Base-by-base conservation (phyloP, 2,797 vertebrate genomes). In the Kryptolebias ocellatus region DNA sequence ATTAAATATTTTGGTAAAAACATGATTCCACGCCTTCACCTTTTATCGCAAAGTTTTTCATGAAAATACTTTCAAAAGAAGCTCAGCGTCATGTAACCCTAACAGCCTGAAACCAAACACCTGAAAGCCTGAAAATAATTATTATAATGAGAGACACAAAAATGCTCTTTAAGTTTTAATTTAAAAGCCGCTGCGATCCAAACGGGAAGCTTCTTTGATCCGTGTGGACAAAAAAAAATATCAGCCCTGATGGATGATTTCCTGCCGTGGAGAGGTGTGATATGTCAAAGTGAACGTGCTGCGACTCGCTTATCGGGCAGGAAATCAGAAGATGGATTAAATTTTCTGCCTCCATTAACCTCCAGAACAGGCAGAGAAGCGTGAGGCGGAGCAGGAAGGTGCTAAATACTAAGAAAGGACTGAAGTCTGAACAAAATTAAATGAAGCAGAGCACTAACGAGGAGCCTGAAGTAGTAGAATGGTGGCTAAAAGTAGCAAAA, bases 261-360 rank as follows among this genome's bases (percentile, higher is more conserved):
- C 11, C 44, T 42, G 10, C 24, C 57, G 31, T 49, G 7, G 60
- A 29, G 53, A 53, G 67, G 24, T 28, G 50, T 12, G 9, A 37
- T 29, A 44, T 54, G 4, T 54, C 9, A 51, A 51, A 20, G 57
- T 31, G 39, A 50, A 18, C 62, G 6, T 54, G 78, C 67, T 45
- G 45, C 3, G 68, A 74, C 85, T 62, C 28, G 69, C 31, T 68
- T 53, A 69, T 80, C 63, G 50, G 24, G 18, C 53, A 28, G 44
- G 17, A 74, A 61, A 71, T 75, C 57, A 61, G 18, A 24, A 39
- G 45, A 45, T 53, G 44, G 57, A 67, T 67, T 39, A 53, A 58
- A 73, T 47, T 2, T 70, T 68, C 45, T 20, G 29, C 34, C 24
- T 53, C n/a, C 0, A 71, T 72, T 42, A 67, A 71, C 77, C 67